phyloP scores from a whole-genome alignment of 2,888 invertebrate genomes.

The Slavum lentiscoides region DNA sequence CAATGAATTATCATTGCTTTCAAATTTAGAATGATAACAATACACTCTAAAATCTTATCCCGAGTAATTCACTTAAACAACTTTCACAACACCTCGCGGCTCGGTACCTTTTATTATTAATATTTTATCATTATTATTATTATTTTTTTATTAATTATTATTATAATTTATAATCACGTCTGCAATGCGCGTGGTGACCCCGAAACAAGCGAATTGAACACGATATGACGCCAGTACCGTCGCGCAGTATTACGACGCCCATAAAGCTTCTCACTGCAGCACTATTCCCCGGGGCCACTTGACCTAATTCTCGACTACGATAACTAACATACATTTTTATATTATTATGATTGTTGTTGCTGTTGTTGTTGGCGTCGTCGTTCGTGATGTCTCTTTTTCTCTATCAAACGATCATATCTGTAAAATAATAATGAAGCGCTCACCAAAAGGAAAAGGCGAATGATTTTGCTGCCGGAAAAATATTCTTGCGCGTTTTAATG shows the following conservation, averaged over 20 bases:
- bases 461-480: neutral
- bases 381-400: neutral
- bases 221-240: constrained; percentile 23
- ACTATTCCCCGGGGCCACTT: constrained; percentile 3
- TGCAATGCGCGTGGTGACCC: constrained; percentile 1
- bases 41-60: no score
- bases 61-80: no score
- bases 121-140: no score
- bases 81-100: no score
- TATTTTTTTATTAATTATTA: no score
- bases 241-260: constrained; percentile 1
- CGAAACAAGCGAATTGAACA: neutral
- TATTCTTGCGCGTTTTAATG: no score
- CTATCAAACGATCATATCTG: neutral
- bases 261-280: neutral
- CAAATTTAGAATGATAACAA: no score
- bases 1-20: no score
- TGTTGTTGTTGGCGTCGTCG: neutral
- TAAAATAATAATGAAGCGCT: neutral
- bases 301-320: constrained; percentile 3
- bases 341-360: neutral
- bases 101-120: no score
- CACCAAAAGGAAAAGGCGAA: neutral
- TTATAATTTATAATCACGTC: neutral
- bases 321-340: neutral